Conservation (phyloP, 2,888 invertebrate genomes). For the Abscondita cerata region DNA sequence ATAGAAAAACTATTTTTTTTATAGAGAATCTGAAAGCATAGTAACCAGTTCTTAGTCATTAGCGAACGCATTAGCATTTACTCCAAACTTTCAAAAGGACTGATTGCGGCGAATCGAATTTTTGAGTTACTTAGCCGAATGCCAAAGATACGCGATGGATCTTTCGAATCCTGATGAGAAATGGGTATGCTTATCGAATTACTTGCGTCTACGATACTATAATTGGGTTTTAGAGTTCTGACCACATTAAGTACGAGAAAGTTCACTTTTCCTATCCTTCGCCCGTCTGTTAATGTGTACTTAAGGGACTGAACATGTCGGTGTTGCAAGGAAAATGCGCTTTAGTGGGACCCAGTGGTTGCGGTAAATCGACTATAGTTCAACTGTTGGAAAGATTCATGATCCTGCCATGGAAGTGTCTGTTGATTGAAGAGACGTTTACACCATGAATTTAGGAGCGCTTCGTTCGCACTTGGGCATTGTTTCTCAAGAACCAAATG, state of each 20-base stretch:
- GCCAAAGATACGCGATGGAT: constrained; percentile 63
- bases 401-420: constrained; percentile 73
- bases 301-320: constrained; percentile 70
- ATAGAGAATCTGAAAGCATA: constrained; percentile 74
- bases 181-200: too few relatives aligned
- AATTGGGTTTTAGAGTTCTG: constrained; percentile 59
- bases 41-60: constrained; percentile 76
- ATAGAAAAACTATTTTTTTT: neutral
- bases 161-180: constrained; percentile 42
- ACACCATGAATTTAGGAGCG: constrained; percentile 44
- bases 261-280: constrained; percentile 81
- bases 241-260: constrained; percentile 73
- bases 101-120: constrained; percentile 74
- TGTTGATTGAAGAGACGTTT: constrained; percentile 49
- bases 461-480: constrained; percentile 83
- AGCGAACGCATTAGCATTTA: constrained; percentile 71
- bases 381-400: constrained; percentile 84
- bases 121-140: constrained; percentile 67
- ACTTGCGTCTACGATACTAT: too few relatives aligned
- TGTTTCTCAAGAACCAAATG: constrained; percentile 91
- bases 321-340: constrained; percentile 75
- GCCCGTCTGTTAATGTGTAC: constrained; percentile 72
- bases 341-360: constrained; percentile 83
- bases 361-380: constrained; percentile 89
- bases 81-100: constrained; percentile 82